Percentiles rank a stretch among this genome's conserved stretches.
Evolutionary conservation across 2,888 invertebrate species (phyloP).

Genomic region (Anoplius nigerrimus): DNA sequence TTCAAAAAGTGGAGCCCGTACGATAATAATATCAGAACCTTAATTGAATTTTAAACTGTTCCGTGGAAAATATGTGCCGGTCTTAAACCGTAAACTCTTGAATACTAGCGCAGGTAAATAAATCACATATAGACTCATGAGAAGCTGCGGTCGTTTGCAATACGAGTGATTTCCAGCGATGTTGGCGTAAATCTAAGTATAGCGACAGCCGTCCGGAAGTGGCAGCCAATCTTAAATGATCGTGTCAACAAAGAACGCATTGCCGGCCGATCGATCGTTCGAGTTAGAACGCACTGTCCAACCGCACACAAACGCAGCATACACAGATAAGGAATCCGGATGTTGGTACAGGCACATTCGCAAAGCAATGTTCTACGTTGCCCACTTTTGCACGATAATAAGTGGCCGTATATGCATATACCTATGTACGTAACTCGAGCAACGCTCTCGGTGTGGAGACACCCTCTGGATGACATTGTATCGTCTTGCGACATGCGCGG

Average conservation of each 20-base stretch:
- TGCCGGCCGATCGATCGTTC: slow-evolving; percentile 38
- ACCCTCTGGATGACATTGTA: slow-evolving; percentile 51
- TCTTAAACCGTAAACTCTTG: too few relatives aligned
- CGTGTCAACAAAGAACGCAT: slow-evolving; percentile 49
- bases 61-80: too few relatives aligned
- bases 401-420: too few relatives aligned
- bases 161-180: too few relatives aligned
- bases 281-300: slow-evolving; percentile 30
- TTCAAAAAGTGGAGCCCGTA: too few relatives aligned
- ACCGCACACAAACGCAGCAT: slow-evolving; percentile 10
- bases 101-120: too few relatives aligned
- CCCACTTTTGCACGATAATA: background rate
- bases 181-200: background rate
- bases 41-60: too few relatives aligned
- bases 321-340: too few relatives aligned
- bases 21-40: too few relatives aligned
- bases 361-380: background rate
- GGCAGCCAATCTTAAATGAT: slow-evolving; percentile 30
- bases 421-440: background rate
- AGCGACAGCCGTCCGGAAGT: slow-evolving; percentile 8
- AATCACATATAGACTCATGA: too few relatives aligned
- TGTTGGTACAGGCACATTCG: background rate
- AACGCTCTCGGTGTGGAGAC: slow-evolving; percentile 24
- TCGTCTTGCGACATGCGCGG: slow-evolving; percentile 59
- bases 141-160: too few relatives aligned